Evolutionary conservation across 1,140 invertebrate species (phyloP).

Genomic region (Drosophila navojoa): DNA sequence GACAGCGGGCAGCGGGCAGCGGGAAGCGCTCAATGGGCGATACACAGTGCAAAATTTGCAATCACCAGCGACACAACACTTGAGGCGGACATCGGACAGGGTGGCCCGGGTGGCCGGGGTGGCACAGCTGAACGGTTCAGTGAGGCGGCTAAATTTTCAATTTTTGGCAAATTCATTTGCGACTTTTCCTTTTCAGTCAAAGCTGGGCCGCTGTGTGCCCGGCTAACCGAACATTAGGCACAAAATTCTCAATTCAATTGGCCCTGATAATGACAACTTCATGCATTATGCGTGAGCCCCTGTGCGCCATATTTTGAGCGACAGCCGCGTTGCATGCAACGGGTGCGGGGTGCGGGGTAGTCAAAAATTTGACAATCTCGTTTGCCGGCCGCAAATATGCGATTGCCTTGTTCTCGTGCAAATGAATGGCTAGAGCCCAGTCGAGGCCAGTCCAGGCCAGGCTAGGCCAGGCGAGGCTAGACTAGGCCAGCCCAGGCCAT

Average conservation of each 20-base stretch:
- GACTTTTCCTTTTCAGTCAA: slow-evolving; percentile 34
- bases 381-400: slow-evolving; percentile 76
- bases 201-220: slow-evolving; percentile 7
- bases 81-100: slow-evolving; percentile 18
- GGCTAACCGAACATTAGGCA: slow-evolving; percentile 67
- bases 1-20: slow-evolving; percentile 24
- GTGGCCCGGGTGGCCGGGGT: background rate
- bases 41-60: slow-evolving; percentile 53
- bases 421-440: slow-evolving; percentile 64
- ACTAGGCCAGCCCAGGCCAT: background rate
- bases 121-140: slow-evolving; percentile 3
- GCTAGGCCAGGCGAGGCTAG: background rate
- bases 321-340: slow-evolving; percentile 17
- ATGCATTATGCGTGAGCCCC: slow-evolving; percentile 73
- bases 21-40: slow-evolving; percentile 33
- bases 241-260: slow-evolving; percentile 83
- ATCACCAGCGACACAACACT: slow-evolving; percentile 59
- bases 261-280: slow-evolving; percentile 83
- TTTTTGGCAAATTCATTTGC: slow-evolving; percentile 69
- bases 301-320: slow-evolving; percentile 39
- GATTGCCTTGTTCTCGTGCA: slow-evolving; percentile 77
- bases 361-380: slow-evolving; percentile 80
- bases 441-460: background rate
- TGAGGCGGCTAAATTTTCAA: slow-evolving; percentile 63
- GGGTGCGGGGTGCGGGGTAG: slow-evolving; percentile 29